Conservation (phyloP, 1,140 invertebrate genomes). For the Cydia strobilella region DNA sequence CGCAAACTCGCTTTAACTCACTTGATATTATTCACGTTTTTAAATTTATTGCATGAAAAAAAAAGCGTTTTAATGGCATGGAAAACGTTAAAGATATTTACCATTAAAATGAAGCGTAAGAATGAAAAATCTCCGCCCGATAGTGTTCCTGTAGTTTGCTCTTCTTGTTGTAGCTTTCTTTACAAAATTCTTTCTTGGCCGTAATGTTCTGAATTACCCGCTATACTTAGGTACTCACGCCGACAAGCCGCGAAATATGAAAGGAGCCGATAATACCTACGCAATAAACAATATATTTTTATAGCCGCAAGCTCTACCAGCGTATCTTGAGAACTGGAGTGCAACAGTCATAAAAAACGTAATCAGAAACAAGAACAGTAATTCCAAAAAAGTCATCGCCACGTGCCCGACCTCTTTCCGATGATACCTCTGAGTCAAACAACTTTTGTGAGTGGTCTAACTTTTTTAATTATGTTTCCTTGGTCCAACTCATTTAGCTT, state of each 20-base stretch:
- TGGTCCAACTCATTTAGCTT: constrained; percentile 31
- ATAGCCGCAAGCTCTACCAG: not conserved
- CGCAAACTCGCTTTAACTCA: not conserved
- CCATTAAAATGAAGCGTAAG: not conserved
- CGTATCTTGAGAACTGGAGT: constrained; percentile 21
- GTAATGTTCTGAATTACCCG: constrained; percentile 9
- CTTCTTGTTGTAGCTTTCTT: not conserved
- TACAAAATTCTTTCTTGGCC: not conserved
- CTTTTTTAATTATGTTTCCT: constrained; percentile 49
- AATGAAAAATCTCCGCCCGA: not conserved
- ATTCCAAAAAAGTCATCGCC: constrained; percentile 37
- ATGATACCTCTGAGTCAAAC: constrained; percentile 34
- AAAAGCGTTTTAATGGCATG: not conserved
- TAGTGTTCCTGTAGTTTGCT: constrained; percentile 1
- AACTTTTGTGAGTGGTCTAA: constrained; percentile 39
- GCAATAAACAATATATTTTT: constrained; percentile 26
- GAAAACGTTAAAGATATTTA: constrained; percentile 1
- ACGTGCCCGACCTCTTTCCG: constrained; percentile 23
- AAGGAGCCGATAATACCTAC: constrained; percentile 1
- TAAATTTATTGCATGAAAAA: too few relatives aligned
- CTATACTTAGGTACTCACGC: not conserved
- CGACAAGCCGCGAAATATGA: not conserved
- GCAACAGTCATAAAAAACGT: constrained; percentile 33
- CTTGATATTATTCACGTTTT: not conserved
- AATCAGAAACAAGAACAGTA: constrained; percentile 38